A percentile compares a stretch with the other conserved stretches of the same genome.
These are phyloP conservation scores for Pachycephus smyrnensis DNA, from an alignment of 2,888 invertebrate genomes.

Conservation along the genomic window DNA sequence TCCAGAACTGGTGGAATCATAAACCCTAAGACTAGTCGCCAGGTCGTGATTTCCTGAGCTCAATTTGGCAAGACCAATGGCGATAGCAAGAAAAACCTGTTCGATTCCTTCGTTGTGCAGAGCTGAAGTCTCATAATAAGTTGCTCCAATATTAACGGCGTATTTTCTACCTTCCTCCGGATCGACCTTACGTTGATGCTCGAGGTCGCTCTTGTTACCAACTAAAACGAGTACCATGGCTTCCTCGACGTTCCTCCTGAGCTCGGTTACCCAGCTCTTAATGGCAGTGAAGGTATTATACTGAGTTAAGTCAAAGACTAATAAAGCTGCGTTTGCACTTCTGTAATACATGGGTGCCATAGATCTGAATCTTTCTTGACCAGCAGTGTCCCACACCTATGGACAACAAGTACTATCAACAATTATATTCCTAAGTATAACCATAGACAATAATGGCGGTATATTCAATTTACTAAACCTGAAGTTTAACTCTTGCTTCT, in stretches of 20 bases:
- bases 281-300: constrained; percentile 81
- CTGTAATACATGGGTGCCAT: constrained; percentile 97
- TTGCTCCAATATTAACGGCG: constrained; percentile 84
- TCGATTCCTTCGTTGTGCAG: constrained; percentile 82
- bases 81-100: constrained; percentile 78
- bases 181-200: constrained; percentile 73
- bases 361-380: constrained; percentile 88
- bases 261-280: constrained; percentile 87
- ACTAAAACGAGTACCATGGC: constrained; percentile 83
- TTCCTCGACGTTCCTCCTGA: constrained; percentile 82
- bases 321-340: constrained; percentile 88
- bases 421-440: not conserved
- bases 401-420: constrained; percentile 59
- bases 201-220: constrained; percentile 88
- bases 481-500: constrained; percentile 79
- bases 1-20: constrained; percentile 70
- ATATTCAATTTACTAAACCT: constrained; percentile 69
- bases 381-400: constrained; percentile 91
- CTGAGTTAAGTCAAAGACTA: constrained; percentile 89
- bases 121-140: constrained; percentile 88
- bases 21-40: constrained; percentile 68
- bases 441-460: not conserved
- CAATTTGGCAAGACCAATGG: constrained; percentile 71
- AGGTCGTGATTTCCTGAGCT: constrained; percentile 36
- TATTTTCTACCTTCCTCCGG: constrained; percentile 80